Evolutionary conservation across 2,797 vertebrate genomes (phyloP).

Genomic region (Pipistrellus kuhlii): DNA sequence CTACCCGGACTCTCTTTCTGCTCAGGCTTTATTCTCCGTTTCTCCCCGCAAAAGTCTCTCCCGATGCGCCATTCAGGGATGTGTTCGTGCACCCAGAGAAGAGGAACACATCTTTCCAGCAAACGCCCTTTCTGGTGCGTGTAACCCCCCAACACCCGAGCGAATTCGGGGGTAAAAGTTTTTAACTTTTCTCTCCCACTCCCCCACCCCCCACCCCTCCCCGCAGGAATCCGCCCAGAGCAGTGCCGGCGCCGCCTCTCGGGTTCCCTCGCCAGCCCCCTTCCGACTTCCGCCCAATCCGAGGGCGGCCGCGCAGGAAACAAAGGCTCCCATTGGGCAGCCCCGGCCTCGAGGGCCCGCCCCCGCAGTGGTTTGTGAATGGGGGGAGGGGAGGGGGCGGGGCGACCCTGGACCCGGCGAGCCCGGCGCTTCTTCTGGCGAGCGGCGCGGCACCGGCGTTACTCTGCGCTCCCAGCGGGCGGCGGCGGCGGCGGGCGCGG

Average conservation of each 20-base stretch:
- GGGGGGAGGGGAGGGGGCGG: slow-evolving; percentile 86
- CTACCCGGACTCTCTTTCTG: background rate
- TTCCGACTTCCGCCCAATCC: slow-evolving; percentile 87
- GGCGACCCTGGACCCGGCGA: slow-evolving; percentile 4
- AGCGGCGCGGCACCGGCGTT: slow-evolving; percentile 79
- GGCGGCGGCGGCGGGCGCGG: slow-evolving; percentile 34
- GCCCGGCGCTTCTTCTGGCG: slow-evolving; percentile 75
- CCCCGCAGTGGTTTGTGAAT: slow-evolving; percentile 90
- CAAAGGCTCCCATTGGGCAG: slow-evolving; percentile 90
- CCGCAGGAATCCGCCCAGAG: slow-evolving; percentile 81
- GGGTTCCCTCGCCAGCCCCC: slow-evolving; percentile 58
- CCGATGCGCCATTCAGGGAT: background rate
- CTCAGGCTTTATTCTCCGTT: background rate
- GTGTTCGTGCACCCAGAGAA: slow-evolving; percentile 52
- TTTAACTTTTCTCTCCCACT: slow-evolving; percentile 76
- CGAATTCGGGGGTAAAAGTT: slow-evolving; percentile 76
- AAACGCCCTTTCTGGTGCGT: slow-evolving; percentile 62
- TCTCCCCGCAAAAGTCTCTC: background rate
- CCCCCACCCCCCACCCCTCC: slow-evolving; percentile 60
- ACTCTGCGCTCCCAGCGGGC: slow-evolving; percentile 60
- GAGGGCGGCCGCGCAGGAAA: slow-evolving; percentile 87
- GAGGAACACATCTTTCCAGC: slow-evolving; percentile 48
- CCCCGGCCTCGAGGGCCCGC: slow-evolving; percentile 83
- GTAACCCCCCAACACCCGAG: background rate
- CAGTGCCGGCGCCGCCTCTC: slow-evolving; percentile 64